Conservation (phyloP, 2,888 invertebrate species). For the Pegoplata infirma region DNA sequence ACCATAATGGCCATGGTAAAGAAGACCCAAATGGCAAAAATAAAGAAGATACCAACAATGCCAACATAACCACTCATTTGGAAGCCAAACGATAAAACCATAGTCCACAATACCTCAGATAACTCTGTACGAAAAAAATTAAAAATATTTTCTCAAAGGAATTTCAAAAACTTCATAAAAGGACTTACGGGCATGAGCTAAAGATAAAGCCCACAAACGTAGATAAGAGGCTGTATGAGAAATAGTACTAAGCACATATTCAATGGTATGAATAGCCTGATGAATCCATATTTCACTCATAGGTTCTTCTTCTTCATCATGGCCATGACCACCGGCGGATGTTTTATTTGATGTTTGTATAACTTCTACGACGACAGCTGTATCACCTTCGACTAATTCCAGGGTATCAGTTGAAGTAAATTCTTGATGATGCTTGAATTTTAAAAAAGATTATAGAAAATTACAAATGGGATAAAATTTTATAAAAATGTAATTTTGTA, state of each 20-base stretch:
- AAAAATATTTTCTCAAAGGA: too few species aligned
- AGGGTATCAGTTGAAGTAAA: constrained; percentile 51
- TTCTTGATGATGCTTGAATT: constrained; percentile 42
- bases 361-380: constrained; percentile 70
- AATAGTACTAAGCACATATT: constrained; percentile 96
- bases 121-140: too few species aligned
- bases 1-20: constrained; percentile 97
- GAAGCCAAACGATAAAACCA: constrained; percentile 92
- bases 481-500: too few species aligned
- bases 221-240: constrained; percentile 98
- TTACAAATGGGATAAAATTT: too few species aligned
- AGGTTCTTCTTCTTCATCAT: constrained; percentile 81
- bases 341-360: constrained; percentile 64
- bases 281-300: constrained; percentile 94
- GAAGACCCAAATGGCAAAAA: constrained; percentile 94
- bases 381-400: constrained; percentile 62
- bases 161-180: too few species aligned
- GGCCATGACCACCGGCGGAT: constrained; percentile 78
- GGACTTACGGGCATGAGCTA: constrained; percentile 85
- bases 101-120: constrained; percentile 94
- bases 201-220: constrained; percentile 96
- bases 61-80: constrained; percentile 83
- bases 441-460: too few species aligned
- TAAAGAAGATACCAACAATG: constrained; percentile 87
- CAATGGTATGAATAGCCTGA: constrained; percentile 97